Conservation (phyloP, 1,140 invertebrate genomes). For the Teleogryllus occipitalis region DNA sequence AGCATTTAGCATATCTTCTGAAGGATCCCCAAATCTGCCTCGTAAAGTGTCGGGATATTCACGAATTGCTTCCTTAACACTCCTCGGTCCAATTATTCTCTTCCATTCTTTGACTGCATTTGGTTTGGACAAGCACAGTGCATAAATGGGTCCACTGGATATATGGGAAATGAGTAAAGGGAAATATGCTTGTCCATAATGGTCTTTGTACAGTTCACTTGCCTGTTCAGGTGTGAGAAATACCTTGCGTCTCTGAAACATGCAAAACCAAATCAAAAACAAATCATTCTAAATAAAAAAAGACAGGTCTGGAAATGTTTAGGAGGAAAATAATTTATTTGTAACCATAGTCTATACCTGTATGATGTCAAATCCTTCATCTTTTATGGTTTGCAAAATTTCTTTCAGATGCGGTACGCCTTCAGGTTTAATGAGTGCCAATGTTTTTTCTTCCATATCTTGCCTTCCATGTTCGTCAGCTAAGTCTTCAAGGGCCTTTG, state of each 20-base stretch:
- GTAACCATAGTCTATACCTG: background rate
- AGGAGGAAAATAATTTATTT: too few species aligned
- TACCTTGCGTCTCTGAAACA: conserved; percentile 50
- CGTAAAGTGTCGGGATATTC: conserved; percentile 64
- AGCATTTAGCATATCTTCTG: conserved; percentile 59
- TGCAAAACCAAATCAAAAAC: background rate
- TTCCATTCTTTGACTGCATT: conserved; percentile 64
- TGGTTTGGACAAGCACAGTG: conserved; percentile 54
- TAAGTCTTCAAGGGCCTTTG: background rate
- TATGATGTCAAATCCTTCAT: background rate
- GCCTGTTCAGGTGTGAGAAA: conserved; percentile 69
- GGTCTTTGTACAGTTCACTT: conserved; percentile 68
- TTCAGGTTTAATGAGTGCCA: background rate
- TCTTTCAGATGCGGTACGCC: background rate
- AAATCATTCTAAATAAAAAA: background rate
- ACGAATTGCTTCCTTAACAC: conserved; percentile 51
- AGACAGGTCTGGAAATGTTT: too few species aligned
- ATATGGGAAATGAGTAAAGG: conserved; percentile 66
- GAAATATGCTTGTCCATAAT: conserved; percentile 61
- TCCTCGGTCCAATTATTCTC: conserved; percentile 55
- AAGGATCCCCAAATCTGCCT: conserved; percentile 55
- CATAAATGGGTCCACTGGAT: conserved; percentile 62
- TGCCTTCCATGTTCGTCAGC: background rate
- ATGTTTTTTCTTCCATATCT: background rate
- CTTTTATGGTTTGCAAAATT: background rate